Evolutionary conservation across 1,140 invertebrate species (phyloP), one percentile per base, ranked within the genome.

Genomic region (Leptopilina clavipes): DNA sequence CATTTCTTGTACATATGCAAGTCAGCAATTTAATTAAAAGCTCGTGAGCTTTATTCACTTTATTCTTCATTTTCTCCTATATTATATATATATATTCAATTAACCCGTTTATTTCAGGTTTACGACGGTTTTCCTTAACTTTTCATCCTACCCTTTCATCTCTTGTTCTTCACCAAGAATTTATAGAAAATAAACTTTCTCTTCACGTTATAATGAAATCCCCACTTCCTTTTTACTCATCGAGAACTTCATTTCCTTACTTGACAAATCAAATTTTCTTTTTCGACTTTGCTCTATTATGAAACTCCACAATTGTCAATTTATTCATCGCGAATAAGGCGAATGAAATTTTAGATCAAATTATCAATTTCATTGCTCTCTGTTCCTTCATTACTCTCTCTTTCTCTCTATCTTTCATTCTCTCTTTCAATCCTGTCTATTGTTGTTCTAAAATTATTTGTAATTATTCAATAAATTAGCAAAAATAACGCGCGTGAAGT

Each of bases 11-110:
- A 65, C 22, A 65, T 65, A 65, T 65, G 59, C 59, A 31, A 65
- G 59, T 65, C 59, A 65, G 25, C 25, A 65, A 14, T 65, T 65
- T 65, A 31, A 65, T 65, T 65, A 65, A 65, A 65, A 65, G 59
- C 59, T 31, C 59, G n/a, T 31, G 56, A 59, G 59, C 59, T 31
- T 65, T 65, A 31, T 65, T 65, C 59, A 14, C 59, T 65, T 65
- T 65, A 31, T 31, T 31, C 48, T 17, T n/a, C 48, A 52, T 52
- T 52, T 52, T 52, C 37, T 40, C 59, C 59, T 31, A 65, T 31
- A 65, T 65, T 65, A 22, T 65, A 40, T 40, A 9, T 7, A 40
- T 40, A 40, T 31, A 65, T 65, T 65, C 59, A 65, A 65, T 65
- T 65, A 31, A 40, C 37, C 37, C 22, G 14, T 19, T 12, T 3